Evolutionary conservation across 92 coral and sea anemone genomes (phyloP).

Genomic region (Virgularia gustaviana): DNA sequence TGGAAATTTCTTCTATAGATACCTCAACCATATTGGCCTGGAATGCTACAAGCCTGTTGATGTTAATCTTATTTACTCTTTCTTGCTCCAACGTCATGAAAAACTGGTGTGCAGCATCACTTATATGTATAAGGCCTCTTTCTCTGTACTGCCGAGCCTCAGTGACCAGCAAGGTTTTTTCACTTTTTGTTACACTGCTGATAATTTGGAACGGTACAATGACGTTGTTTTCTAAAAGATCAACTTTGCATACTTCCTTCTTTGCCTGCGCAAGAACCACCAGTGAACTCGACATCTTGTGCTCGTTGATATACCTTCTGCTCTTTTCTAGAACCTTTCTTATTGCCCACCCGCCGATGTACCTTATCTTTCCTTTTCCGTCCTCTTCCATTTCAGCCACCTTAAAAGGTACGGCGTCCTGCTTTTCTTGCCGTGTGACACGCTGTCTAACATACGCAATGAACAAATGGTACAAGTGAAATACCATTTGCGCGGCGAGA

Average conservation of each 20-base stretch:
- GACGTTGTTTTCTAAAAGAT: conserved; percentile 15
- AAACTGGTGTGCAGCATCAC: conserved; percentile 3
- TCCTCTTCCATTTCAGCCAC: background rate
- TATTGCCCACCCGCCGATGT: conserved; percentile 12
- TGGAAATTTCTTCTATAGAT: too few species aligned
- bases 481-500: background rate
- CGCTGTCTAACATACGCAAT: background rate
- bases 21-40: background rate
- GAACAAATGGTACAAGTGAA: background rate
- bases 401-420: background rate
- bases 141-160: conserved; percentile 21
- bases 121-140: conserved; percentile 4
- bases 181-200: background rate
- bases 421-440: conserved; percentile 3
- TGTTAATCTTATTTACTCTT: conserved; percentile 6
- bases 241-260: background rate
- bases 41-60: background rate
- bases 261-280: background rate
- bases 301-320: background rate
- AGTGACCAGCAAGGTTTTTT: conserved; percentile 1
- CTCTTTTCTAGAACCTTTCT: background rate
- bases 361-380: background rate
- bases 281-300: background rate
- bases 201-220: background rate
- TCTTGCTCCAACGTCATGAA: conserved; percentile 9